A percentile compares a stretch with the other conserved stretches of the same genome.
Evolutionary conservation across 2,888 invertebrate species (phyloP).

Genomic region (Ectemnius continuus): DNA sequence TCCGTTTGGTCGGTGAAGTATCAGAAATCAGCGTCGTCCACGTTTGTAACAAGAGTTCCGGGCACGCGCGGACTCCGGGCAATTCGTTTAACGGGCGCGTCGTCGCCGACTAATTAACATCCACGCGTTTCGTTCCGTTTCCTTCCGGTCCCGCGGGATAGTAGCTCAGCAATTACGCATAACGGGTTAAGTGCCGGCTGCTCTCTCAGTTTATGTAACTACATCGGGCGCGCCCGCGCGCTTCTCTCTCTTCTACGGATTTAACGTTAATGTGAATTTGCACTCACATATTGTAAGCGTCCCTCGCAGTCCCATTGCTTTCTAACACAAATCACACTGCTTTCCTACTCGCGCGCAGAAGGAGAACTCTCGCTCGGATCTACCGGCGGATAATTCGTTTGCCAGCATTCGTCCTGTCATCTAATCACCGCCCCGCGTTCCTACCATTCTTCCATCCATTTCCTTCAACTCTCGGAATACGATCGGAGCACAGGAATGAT

Average conservation of each 20-base stretch:
- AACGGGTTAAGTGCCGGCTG: slow-evolving; percentile 40
- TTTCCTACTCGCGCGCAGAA: no score
- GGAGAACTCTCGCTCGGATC: no score
- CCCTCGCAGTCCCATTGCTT: no score
- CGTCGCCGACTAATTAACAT: slow-evolving; percentile 36
- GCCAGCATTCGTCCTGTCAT: no score
- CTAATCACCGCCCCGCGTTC: no score
- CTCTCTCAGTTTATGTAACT: slow-evolving; percentile 36
- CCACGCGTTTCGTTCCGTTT: slow-evolving; percentile 23
- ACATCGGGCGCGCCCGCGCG: slow-evolving; percentile 26
- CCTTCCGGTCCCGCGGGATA: slow-evolving; percentile 26
- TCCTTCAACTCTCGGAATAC: no score
- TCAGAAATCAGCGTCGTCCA: not conserved
- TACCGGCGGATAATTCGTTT: no score
- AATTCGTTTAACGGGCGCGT: slow-evolving; percentile 21
- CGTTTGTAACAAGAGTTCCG: no score
- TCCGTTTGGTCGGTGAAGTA: not conserved
- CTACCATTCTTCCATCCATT: no score
- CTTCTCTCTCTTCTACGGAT: slow-evolving; percentile 30
- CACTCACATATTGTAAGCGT: slow-evolving; percentile 33
- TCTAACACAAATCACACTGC: no score
- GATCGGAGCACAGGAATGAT: not conserved
- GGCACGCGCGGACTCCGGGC: not conserved
- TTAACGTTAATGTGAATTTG: slow-evolving; percentile 43
- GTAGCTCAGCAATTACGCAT: slow-evolving; percentile 40